These are phyloP conservation scores for Aporrectodea caliginosa DNA, from an alignment of 1,140 invertebrate genomes.

Conservation along the genomic window DNA sequence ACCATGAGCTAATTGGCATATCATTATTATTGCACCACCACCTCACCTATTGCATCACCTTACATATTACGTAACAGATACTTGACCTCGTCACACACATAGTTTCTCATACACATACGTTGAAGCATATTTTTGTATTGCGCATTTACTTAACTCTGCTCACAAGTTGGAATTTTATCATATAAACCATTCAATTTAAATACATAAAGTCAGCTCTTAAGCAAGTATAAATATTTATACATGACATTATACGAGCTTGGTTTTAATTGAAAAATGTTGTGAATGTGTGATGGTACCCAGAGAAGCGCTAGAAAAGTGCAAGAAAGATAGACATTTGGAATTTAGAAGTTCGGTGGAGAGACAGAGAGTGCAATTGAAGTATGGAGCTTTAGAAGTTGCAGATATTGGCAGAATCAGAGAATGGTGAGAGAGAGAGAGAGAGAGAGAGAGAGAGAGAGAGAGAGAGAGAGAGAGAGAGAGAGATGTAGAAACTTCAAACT, in stretches of 20 bases:
- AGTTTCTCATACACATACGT: too few species aligned
- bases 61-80: too few species aligned
- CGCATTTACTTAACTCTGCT: too few species aligned
- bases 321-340: background rate
- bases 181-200: too few species aligned
- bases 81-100: too few species aligned
- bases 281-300: background rate
- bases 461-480: conserved; percentile 1
- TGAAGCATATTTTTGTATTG: too few species aligned
- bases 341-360: background rate
- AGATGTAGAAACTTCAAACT: background rate
- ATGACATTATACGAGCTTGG: background rate
- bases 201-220: too few species aligned
- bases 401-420: background rate
- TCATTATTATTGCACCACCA: too few species aligned
- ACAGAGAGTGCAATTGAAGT: background rate
- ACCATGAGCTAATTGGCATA: too few species aligned
- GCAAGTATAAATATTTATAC: background rate
- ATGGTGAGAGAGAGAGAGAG: background rate
- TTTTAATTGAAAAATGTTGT: background rate
- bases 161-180: too few species aligned
- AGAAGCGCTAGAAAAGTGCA: background rate
- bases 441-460: background rate
- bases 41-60: too few species aligned
- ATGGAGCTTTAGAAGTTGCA: background rate